Base-by-base conservation (phyloP, 2,888 invertebrate genomes). In the Apodemia hepburni region DNA sequence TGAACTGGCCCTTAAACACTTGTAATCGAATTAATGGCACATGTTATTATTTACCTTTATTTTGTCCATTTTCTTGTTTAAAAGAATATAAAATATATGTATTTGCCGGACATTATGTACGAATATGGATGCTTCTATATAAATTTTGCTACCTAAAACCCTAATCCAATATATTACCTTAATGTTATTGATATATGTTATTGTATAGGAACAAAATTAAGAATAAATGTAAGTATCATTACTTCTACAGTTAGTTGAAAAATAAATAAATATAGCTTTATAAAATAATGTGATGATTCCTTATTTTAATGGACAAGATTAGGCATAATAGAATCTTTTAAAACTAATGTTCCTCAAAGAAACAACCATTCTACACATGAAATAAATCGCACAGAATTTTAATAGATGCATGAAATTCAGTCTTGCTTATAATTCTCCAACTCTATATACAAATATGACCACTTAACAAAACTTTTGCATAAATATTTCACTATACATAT, bases 191-290 rank as follows among this genome's bases (percentile, higher is more conserved):
- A 51, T 51, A 51, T 18, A 51, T 51, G 51, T 51, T 51, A 51
- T 51, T 27, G 11, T 27, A 22, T 67, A 72, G 76, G 76, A 78
- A 79, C 79, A 74, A 71, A 42, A 74, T 71, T 65, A 70, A 63
- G 68, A 68, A 70, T 65, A 27, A 54, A 54, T 67, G 58, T 64
- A 67, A 42, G 42, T 42, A 15, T 42, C 42, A 15, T 42, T 75
- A 75, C 76, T 66, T 69, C 79, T 85, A 83, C 74, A 70, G 82
- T 84, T 84, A 85, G 75, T 70, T 70, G 68, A 84, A 75, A 75
- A 84, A 86, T 86, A 86, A 85, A 89, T 88, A 83, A 87, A 78
- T 80, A 82, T 81, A 85, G 70, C 76, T 82, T 74, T 84, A 81
- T 72, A 78, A 72, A 75, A 79, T 82, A 86, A 73, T 89, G 89